These are phyloP conservation scores for Cynopterus sphinx DNA, from an alignment of 2,797 vertebrate species.

Conservation along the genomic window DNA sequence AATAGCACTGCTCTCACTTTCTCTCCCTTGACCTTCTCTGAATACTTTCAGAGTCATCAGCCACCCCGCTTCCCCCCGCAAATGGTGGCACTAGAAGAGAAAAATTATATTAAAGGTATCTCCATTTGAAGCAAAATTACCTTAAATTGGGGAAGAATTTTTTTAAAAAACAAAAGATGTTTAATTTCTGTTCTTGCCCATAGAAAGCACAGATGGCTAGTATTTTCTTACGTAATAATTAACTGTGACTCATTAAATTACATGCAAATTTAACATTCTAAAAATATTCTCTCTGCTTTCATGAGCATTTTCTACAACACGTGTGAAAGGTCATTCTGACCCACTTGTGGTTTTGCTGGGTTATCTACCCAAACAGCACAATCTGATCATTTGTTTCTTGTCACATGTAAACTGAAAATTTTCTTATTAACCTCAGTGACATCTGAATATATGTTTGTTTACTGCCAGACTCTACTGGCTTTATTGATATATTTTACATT, in stretches of 20 bases:
- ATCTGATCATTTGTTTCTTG: slow-evolving; percentile 44
- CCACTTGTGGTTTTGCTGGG: neutral
- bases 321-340: neutral
- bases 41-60: neutral
- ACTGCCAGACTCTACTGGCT: slow-evolving; percentile 5
- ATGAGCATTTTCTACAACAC: neutral
- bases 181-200: neutral
- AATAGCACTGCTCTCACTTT: neutral
- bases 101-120: neutral
- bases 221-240: neutral
- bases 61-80: neutral
- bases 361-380: slow-evolving; percentile 31
- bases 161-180: neutral
- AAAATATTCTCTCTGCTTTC: slow-evolving; percentile 2
- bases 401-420: slow-evolving; percentile 49
- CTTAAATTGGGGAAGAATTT: neutral
- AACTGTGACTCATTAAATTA: neutral
- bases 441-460: slow-evolving; percentile 65
- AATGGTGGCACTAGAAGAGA: neutral
- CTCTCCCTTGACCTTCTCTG: neutral
- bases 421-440: slow-evolving; percentile 68
- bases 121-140: slow-evolving; percentile 37
- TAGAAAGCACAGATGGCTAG: neutral
- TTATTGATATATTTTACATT: slow-evolving; percentile 62
- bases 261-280: neutral